A percentile compares a stretch with the other conserved stretches of the same genome.
Conservation (phyloP, 2,113 vertebrate species). For the Passer domesticus region DNA sequence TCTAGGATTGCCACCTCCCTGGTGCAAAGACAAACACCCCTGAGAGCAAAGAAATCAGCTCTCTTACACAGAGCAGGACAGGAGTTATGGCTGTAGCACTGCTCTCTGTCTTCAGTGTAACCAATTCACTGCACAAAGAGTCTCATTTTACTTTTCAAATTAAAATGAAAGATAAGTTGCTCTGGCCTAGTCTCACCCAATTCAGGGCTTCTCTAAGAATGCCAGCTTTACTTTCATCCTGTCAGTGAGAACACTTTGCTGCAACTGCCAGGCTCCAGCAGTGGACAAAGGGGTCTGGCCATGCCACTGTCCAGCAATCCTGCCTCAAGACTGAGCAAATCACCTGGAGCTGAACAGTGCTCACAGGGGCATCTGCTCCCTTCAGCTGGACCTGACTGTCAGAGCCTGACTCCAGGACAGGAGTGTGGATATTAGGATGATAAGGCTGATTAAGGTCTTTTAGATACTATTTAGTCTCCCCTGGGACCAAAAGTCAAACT, state of each 20-base stretch:
- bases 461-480: background rate
- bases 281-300: background rate
- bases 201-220: background rate
- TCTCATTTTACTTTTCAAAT: background rate
- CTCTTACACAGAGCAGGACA: background rate
- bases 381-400: background rate
- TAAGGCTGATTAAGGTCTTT: background rate
- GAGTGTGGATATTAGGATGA: background rate
- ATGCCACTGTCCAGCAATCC: background rate
- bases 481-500: background rate
- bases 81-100: background rate
- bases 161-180: background rate
- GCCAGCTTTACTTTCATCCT: background rate
- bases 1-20: background rate
- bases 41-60: background rate
- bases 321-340: background rate
- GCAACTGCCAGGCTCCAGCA: background rate
- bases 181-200: background rate
- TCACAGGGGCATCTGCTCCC: background rate
- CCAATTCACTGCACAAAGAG: accelerated
- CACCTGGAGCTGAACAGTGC: background rate
- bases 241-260: background rate
- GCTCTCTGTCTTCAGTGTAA: background rate
- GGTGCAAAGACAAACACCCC: background rate
- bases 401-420: background rate